Percentiles rank a stretch among this genome's conserved stretches.
Conservation (phyloP, 2,888 invertebrate species). For the Trissolcus brochymenae region DNA sequence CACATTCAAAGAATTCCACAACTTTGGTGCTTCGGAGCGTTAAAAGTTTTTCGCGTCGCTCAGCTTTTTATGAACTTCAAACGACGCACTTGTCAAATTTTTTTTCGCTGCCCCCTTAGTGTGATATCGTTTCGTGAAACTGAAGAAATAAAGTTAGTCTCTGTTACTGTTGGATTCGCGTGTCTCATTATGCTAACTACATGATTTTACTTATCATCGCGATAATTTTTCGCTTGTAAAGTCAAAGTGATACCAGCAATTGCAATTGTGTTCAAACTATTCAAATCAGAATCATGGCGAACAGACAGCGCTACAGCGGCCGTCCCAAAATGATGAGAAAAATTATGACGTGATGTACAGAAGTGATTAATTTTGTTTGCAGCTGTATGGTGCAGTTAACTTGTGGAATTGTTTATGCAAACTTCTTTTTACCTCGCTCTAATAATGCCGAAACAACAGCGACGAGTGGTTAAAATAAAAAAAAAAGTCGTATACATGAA, state of each 20-base stretch:
- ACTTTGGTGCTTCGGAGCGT: conserved; percentile 1
- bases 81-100: conserved; percentile 5
- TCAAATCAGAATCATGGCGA: neutral
- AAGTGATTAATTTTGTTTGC: conserved; percentile 36
- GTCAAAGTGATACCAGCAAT: too few species aligned
- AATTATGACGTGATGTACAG: conserved; percentile 9
- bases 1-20: conserved; percentile 23
- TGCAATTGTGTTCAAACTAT: neutral
- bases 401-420: conserved; percentile 26
- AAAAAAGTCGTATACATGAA: conserved; percentile 6
- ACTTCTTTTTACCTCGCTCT: conserved; percentile 12
- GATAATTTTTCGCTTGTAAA: too few species aligned
- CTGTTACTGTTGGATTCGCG: neutral
- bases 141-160: conserved; percentile 1
- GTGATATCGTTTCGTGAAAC: neutral
- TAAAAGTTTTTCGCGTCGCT: neutral
- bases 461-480: neutral
- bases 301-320: too few species aligned
- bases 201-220: neutral
- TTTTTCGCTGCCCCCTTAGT: neutral
- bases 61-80: conserved; percentile 2
- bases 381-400: conserved; percentile 28
- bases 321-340: too few species aligned
- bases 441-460: conserved; percentile 1
- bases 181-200: conserved; percentile 10